These are phyloP conservation scores for Drosophila ercepeae DNA, from an alignment of 1,140 invertebrate species.

Conservation along the genomic window DNA sequence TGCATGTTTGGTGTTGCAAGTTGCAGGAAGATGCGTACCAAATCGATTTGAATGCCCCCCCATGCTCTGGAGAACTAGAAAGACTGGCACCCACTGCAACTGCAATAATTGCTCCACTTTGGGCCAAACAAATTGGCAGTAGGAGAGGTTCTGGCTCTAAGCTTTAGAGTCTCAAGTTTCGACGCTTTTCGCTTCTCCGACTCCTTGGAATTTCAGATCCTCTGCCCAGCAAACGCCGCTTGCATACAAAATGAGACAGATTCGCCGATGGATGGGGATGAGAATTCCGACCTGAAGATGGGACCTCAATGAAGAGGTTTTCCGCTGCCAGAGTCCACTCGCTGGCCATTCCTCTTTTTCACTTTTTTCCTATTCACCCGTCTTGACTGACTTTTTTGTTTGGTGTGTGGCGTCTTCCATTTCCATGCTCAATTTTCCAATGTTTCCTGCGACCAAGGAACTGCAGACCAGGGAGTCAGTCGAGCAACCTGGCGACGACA, in stretches of 20 bases:
- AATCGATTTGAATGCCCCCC: slow-evolving; percentile 69
- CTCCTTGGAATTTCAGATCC: slow-evolving; percentile 47
- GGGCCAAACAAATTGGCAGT: slow-evolving; percentile 45
- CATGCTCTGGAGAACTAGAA: background rate
- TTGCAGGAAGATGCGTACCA: slow-evolving; percentile 77
- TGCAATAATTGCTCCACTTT: slow-evolving; percentile 58
- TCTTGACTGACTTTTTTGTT: slow-evolving; percentile 5
- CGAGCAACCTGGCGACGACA: slow-evolving; percentile 61
- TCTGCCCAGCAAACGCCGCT: slow-evolving; percentile 56
- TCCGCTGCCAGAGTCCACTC: slow-evolving; percentile 63
- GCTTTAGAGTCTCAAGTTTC: background rate
- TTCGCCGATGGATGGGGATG: slow-evolving; percentile 20
- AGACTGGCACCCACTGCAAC: slow-evolving; percentile 14
- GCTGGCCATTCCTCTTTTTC: slow-evolving; percentile 62
- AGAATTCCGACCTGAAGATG: slow-evolving; percentile 11
- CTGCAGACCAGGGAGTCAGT: background rate
- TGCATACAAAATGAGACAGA: slow-evolving; percentile 79
- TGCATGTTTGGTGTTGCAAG: slow-evolving; percentile 54
- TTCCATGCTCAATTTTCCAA: slow-evolving; percentile 82
- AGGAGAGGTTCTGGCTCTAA: slow-evolving; percentile 5
- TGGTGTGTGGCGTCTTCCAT: slow-evolving; percentile 58
- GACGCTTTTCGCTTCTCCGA: slow-evolving; percentile 15
- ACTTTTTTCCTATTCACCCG: slow-evolving; percentile 13
- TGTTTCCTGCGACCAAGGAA: slow-evolving; percentile 70
- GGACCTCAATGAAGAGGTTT: slow-evolving; percentile 79